Percentiles rank a stretch among this genome's conserved stretches.
Conservation (phyloP, 2,888 invertebrate species). For the Nephrotoma guestfalica region DNA sequence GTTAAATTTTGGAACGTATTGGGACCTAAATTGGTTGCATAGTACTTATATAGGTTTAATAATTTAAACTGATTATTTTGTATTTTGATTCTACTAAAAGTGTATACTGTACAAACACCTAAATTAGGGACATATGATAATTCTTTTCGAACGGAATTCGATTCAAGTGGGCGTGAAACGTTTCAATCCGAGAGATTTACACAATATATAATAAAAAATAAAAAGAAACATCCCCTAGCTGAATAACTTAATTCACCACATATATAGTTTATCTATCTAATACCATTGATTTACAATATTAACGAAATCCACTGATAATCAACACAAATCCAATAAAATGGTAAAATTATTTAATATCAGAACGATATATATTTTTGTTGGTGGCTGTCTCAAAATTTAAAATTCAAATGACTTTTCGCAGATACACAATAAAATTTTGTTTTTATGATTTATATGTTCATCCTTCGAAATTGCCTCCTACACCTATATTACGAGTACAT, state of each 20-base stretch:
- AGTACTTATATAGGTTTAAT: neutral
- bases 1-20: neutral
- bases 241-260: no score
- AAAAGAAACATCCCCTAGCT: neutral
- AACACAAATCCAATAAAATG: neutral
- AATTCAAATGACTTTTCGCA: neutral
- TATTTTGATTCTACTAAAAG: no score
- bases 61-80: no score
- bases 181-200: neutral
- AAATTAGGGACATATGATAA: no score
- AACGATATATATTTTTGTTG: neutral
- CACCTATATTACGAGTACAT: neutral
- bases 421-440: neutral
- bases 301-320: neutral
- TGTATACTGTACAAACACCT: no score
- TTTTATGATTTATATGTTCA: neutral
- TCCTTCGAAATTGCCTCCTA: neutral
- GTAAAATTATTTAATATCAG: neutral
- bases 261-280: neutral
- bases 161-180: neutral
- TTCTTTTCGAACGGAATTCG: no score
- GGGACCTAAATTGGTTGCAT: neutral
- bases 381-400: neutral
- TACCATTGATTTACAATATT: neutral
- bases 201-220: neutral